Evolutionary conservation across 2,888 invertebrate species (phyloP).

Genomic region (Toxonevra muliebris): DNA sequence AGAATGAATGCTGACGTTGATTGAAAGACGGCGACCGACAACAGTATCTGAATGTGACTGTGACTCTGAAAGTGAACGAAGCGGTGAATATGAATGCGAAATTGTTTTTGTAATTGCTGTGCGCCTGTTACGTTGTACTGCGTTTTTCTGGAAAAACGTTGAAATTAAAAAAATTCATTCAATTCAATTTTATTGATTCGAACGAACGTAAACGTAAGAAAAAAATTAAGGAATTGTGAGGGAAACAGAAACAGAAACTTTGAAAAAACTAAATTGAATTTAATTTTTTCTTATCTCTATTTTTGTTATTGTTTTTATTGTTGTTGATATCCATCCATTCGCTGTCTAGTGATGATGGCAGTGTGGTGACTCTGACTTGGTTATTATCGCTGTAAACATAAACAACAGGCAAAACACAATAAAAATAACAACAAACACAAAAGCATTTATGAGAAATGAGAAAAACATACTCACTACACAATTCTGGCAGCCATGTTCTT

Average conservation of each 20-base stretch:
- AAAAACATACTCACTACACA: conserved; percentile 35
- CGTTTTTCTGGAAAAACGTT: conserved; percentile 54
- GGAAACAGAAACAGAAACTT: background rate
- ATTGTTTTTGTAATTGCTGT: conserved; percentile 37
- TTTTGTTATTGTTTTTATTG: background rate
- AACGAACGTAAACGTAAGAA: background rate
- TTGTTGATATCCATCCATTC: background rate
- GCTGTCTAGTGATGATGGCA: background rate
- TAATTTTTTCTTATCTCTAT: too few species aligned
- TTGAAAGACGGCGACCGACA: background rate
- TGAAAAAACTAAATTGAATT: too few species aligned
- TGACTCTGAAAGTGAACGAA: background rate
- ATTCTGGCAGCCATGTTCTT: conserved; percentile 44
- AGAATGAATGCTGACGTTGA: background rate
- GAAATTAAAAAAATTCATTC: conserved; percentile 22
- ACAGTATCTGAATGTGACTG: background rate
- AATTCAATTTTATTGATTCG: background rate
- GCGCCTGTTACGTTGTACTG: conserved; percentile 48
- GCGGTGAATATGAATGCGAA: background rate
- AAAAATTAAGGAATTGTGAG: conserved; percentile 8
- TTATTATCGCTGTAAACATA: background rate
- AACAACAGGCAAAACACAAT: conserved; percentile 1
- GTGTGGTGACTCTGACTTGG: background rate
- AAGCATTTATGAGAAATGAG: background rate
- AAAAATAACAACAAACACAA: conserved; percentile 10